Conservation (phyloP, 2,113 vertebrate species). For the Petroica traversi region DNA sequence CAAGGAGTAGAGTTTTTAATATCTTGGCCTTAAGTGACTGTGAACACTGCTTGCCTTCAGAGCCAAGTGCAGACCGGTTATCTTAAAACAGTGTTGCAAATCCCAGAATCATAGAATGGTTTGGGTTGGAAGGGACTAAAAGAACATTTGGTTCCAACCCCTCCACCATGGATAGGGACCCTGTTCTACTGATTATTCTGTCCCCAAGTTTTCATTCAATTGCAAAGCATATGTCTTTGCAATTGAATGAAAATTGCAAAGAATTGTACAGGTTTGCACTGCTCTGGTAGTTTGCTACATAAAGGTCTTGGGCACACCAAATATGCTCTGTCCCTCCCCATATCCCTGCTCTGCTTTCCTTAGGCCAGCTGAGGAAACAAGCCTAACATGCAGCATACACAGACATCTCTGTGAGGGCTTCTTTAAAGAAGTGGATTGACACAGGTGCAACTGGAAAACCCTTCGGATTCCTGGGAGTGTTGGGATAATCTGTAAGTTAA, state of each 20-base stretch:
- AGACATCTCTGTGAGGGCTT: background rate
- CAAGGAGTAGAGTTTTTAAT: background rate
- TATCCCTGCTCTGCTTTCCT: background rate
- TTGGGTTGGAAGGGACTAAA: background rate
- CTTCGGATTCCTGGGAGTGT: background rate
- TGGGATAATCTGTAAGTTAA: background rate
- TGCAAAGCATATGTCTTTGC: background rate
- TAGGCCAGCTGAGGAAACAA: background rate
- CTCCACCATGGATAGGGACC: fast-evolving
- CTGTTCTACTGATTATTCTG: background rate
- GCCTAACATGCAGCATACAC: background rate
- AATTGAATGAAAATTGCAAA: too few relatives aligned
- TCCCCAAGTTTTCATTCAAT: background rate
- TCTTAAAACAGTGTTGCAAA: background rate
- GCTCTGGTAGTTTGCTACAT: background rate
- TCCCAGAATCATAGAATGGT: background rate
- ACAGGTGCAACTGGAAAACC: background rate
- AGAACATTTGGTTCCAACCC: background rate
- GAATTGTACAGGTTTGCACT: background rate
- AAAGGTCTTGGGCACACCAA: background rate
- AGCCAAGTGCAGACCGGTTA: background rate
- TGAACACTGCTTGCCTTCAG: background rate
- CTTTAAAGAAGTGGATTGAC: background rate
- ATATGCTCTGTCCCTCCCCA: background rate
- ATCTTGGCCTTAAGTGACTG: background rate